phyloP scores from a whole-genome alignment of 2,113 vertebrate genomes.

The Terrapene triunguis region DNA sequence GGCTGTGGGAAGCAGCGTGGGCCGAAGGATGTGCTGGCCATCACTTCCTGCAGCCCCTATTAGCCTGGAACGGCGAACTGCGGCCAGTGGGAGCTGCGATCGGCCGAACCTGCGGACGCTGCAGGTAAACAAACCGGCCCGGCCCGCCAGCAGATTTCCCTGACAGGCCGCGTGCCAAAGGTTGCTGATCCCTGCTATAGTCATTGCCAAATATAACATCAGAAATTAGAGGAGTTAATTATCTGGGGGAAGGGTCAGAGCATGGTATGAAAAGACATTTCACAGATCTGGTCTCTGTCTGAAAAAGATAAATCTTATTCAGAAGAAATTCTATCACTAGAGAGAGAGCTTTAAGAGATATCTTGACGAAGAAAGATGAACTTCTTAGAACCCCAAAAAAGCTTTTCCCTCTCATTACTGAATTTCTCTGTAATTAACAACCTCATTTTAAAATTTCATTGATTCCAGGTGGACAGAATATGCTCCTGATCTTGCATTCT shows the following conservation, averaged over 20 bases:
- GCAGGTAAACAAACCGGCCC: no score
- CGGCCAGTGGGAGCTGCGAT: no score
- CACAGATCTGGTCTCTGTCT: neutral
- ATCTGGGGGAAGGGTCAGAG: neutral
- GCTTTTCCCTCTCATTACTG: neutral
- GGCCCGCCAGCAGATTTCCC: no score
- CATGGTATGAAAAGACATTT: neutral
- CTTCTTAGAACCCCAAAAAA: neutral
- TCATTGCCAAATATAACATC: neutral
- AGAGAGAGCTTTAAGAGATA: neutral
- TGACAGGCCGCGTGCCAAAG: no score
- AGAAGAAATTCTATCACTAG: neutral
- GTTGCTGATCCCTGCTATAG: neutral
- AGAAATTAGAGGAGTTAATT: neutral
- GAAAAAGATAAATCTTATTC: neutral
- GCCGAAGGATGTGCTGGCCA: no score
- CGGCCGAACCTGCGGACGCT: no score
- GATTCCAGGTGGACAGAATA: fast-evolving
- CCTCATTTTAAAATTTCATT: neutral
- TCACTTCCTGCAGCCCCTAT: no score
- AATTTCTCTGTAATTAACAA: neutral
- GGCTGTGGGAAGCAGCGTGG: no score
- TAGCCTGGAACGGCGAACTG: no score
- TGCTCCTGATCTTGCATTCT: neutral
- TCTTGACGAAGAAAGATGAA: neutral